Evolutionary conservation across 2,888 invertebrate species (phyloP), one percentile per base, ranked within the genome.

Genomic region (Macrostomum cliftonense): DNA sequence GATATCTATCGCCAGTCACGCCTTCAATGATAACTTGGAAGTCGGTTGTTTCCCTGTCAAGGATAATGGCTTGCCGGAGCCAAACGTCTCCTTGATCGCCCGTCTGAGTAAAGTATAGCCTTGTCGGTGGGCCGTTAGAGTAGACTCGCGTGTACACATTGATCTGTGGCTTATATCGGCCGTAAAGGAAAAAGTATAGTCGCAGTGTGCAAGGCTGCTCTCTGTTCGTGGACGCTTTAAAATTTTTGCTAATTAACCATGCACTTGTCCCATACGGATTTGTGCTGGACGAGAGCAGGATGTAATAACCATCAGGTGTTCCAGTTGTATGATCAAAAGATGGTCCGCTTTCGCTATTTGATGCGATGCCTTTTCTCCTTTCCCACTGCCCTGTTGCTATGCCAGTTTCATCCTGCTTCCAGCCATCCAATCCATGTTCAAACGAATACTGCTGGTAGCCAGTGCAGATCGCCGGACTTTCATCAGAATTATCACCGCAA

Each of bases 121-220:
- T 13, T 13, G 46, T 42, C 13, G 46, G 46, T n/a, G 51, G 51
- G 11, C 51, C 51, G 28, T 42, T 51, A 1, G 12, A 17, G n/a
- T 16, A 14, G 14, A 43, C 45, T 14, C 51, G 39, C 1, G 52
- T 55, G 44, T 57, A 61, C 2, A 63, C 56, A 36, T 55, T 59
- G 13, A 65, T 55, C 5, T 55, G 55, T 13, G 62, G 63, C 39
- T 61, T 59, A 13, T 56, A 43, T 1, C 45, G 14, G 0, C 65
- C 65, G 21, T 59, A 50, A 63, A 65, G 64, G 54, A 57, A 60
- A 54, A 63, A 65, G 57, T 59, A 65, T 56, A 65, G 64, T 17
- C 53, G 51, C 44, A 64, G 43, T 55, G 73, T 73, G 47, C 67
- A 63, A 17, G 69, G 64, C 14, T 46, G 44, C 19, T 45, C 38